Conservation (phyloP, 2,113 vertebrate species). For the Spilogale gracilis region DNA sequence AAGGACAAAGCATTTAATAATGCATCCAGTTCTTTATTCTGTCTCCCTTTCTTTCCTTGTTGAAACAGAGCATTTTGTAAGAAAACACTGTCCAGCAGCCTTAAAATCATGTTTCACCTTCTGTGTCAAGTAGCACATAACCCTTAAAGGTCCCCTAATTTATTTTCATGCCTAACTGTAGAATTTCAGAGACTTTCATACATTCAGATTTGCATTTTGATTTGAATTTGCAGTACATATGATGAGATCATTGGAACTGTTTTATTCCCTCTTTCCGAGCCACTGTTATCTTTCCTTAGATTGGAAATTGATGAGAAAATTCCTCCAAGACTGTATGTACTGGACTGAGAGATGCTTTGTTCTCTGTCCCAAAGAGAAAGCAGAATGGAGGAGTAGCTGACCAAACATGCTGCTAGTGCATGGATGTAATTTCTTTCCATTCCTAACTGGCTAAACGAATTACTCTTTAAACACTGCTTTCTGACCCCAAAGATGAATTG, state of each 20-base stretch:
- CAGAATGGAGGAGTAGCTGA: background rate
- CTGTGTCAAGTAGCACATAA: background rate
- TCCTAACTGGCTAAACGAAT: conserved; percentile 27
- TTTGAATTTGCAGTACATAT: background rate
- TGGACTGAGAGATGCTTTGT: background rate
- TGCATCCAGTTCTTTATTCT: background rate
- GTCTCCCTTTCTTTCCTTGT: background rate
- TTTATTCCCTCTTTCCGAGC: background rate
- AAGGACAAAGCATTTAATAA: conserved; percentile 6
- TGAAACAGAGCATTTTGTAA: background rate
- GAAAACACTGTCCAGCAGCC: background rate
- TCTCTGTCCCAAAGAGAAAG: background rate
- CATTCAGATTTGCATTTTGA: background rate
- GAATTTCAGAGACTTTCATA: conserved; percentile 8
- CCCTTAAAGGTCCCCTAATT: background rate
- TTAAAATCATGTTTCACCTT: background rate
- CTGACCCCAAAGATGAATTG: conserved; percentile 15
- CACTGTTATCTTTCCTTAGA: background rate
- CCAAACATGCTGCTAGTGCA: background rate
- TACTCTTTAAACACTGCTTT: background rate
- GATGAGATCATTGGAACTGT: background rate
- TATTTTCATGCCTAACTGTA: background rate
- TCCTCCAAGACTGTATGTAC: background rate
- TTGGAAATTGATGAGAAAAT: conserved; percentile 9
- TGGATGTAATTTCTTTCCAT: background rate